phyloP scores from a whole-genome alignment of 2,888 invertebrate species.

The Machimus rusticus region DNA sequence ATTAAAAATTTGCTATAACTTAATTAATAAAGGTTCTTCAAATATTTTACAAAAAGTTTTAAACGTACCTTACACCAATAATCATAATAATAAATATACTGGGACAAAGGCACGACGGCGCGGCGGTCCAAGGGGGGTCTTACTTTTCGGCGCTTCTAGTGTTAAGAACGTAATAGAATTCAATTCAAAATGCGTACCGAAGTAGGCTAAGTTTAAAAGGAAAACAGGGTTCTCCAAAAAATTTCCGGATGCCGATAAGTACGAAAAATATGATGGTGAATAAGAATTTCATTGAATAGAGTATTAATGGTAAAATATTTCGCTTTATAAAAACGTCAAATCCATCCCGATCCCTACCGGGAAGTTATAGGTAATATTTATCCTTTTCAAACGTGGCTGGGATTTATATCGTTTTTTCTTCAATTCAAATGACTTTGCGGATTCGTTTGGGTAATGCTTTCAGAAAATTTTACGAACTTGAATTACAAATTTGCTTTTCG shows the following conservation, averaged over 20 bases:
- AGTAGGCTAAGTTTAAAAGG: not conserved
- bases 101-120: too few relatives aligned
- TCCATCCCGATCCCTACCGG: not conserved
- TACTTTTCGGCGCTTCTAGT: too few relatives aligned
- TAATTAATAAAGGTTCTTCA: too few relatives aligned
- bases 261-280: not conserved
- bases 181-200: not conserved
- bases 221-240: not conserved
- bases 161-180: not conserved
- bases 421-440: not conserved
- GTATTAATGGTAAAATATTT: not conserved
- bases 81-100: too few relatives aligned
- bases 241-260: not conserved
- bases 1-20: too few relatives aligned
- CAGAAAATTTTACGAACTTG: not conserved
- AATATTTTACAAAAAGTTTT: too few relatives aligned
- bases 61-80: too few relatives aligned
- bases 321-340: not conserved
- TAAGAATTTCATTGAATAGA: not conserved
- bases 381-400: not conserved
- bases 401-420: not conserved
- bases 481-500: not conserved
- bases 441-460: not conserved
- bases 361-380: not conserved
- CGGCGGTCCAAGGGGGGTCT: too few relatives aligned